A percentile compares a stretch with the other conserved stretches of the same genome.
These are phyloP conservation scores for Drosophila nikananu DNA, from an alignment of 1,140 invertebrate genomes.

Conservation along the genomic window DNA sequence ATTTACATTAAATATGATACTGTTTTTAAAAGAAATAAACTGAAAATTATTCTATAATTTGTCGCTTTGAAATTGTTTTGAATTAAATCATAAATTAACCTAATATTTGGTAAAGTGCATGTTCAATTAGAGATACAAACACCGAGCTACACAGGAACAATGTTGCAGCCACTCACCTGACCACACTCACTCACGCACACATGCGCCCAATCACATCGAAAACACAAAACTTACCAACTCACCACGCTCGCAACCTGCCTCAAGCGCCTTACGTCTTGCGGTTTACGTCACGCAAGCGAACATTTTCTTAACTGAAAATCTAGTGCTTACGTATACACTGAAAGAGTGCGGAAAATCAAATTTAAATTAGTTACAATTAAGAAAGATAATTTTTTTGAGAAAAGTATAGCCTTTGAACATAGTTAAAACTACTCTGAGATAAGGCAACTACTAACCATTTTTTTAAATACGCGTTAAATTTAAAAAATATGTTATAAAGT, in stretches of 20 bases:
- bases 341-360: neutral
- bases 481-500: too few relatives aligned
- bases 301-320: neutral
- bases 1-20: neutral
- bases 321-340: slow-evolving; percentile 6
- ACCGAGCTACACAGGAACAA: slow-evolving; percentile 38
- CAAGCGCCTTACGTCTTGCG: slow-evolving; percentile 44
- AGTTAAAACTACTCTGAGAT: too few relatives aligned
- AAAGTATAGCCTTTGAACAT: too few relatives aligned
- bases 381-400: neutral
- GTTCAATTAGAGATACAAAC: slow-evolving; percentile 60
- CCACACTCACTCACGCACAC: slow-evolving; percentile 38
- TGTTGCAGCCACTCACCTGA: slow-evolving; percentile 72
- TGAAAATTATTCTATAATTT: neutral
- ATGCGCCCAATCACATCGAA: slow-evolving; percentile 7
- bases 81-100: too few relatives aligned
- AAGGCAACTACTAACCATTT: too few relatives aligned
- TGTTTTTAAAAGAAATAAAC: too few relatives aligned
- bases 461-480: too few relatives aligned
- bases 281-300: slow-evolving; percentile 37
- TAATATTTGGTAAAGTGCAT: slow-evolving; percentile 18
- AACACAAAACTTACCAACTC: slow-evolving; percentile 23
- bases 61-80: too few relatives aligned
- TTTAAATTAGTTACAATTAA: neutral
- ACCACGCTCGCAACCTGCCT: slow-evolving; percentile 71